A percentile compares a stretch with the other conserved stretches of the same genome.
These are phyloP conservation scores for Heterocephalus glaber DNA, from an alignment of 2,113 vertebrate genomes.

Conservation along the genomic window DNA sequence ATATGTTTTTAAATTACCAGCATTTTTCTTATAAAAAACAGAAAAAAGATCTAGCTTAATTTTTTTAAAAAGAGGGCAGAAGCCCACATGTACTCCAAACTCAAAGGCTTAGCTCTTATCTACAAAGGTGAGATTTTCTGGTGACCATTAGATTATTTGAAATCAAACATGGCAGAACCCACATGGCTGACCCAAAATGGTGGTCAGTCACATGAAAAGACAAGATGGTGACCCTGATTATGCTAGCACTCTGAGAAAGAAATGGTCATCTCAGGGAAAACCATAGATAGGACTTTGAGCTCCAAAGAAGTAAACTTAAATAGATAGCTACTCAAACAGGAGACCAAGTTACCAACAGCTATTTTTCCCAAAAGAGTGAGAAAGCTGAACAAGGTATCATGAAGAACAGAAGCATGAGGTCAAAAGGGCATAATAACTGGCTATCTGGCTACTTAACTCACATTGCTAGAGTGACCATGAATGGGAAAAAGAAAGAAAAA, in stretches of 20 bases:
- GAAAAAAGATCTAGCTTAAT: not conserved
- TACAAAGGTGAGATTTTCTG: not conserved
- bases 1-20: not conserved
- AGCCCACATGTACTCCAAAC: not conserved
- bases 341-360: not conserved
- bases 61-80: not conserved
- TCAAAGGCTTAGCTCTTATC: not conserved
- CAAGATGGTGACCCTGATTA: not conserved
- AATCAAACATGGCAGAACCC: not conserved
- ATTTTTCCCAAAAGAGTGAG: not conserved
- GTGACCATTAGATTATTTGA: not conserved
- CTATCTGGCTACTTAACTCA: not conserved
- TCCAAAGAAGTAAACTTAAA: not conserved
- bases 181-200: not conserved
- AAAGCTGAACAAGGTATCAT: not conserved
- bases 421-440: not conserved
- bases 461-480: not conserved
- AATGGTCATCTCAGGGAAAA: not conserved
- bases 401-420: not conserved
- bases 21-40: not conserved
- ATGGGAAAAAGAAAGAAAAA: not conserved
- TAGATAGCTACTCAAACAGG: not conserved
- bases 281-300: not conserved
- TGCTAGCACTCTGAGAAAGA: not conserved
- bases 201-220: not conserved